A percentile compares a stretch with the other conserved stretches of the same genome.
phyloP scores from a whole-genome alignment of 2,888 invertebrate genomes.

The Drosophila pullipes region DNA sequence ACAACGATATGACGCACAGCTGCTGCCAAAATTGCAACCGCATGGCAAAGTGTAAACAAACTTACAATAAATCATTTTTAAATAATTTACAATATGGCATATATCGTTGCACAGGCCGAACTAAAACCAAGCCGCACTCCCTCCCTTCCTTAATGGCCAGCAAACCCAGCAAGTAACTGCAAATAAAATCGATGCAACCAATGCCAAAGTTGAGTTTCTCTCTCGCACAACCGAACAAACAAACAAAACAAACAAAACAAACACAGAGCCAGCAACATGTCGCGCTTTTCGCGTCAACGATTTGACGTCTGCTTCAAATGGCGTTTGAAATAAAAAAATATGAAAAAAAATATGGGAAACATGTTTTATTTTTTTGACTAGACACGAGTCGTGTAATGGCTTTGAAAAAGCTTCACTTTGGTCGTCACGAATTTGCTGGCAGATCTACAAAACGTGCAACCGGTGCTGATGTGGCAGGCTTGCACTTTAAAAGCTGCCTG shows the following conservation, averaged over 20 bases:
- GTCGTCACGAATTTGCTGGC: conserved; percentile 67
- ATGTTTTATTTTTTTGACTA: conserved; percentile 10
- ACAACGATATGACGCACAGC: conserved; percentile 52
- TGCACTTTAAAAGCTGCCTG: conserved; percentile 54
- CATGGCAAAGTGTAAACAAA: conserved; percentile 74
- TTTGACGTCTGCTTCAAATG: conserved; percentile 57
- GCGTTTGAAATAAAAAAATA: conserved; percentile 28
- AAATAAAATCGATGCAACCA: conserved; percentile 44
- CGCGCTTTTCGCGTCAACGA: conserved; percentile 61
- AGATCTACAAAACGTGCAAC: conserved; percentile 69
- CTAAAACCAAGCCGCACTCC: conserved; percentile 1
- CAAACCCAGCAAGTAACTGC: background rate
- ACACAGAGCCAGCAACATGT: conserved; percentile 40
- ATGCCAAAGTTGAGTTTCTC: conserved; percentile 35
- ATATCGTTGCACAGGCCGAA: conserved; percentile 9
- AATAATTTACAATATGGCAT: conserved; percentile 72
- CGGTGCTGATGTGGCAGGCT: conserved; percentile 34
- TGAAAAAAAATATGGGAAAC: conserved; percentile 2
- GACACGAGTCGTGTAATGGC: conserved; percentile 58
- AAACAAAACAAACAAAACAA: conserved; percentile 8
- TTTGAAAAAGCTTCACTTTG: conserved; percentile 69
- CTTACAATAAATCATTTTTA: conserved; percentile 78
- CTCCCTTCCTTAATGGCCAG: no score
- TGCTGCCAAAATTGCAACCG: conserved; percentile 64
- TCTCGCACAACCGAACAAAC: background rate